Base-by-base conservation (phyloP, 1,140 invertebrate genomes). In the Trypoxylus dichotomus region DNA sequence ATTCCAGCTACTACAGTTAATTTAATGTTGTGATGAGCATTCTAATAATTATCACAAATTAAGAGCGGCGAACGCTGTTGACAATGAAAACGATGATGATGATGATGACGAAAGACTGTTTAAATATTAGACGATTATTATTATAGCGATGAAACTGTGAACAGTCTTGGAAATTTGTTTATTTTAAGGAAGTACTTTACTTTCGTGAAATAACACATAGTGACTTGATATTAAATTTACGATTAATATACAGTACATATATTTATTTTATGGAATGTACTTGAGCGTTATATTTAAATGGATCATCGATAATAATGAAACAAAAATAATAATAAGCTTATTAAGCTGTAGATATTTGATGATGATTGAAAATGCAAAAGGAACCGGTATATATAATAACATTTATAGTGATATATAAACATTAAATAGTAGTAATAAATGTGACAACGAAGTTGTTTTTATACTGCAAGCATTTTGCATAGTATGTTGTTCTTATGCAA, bases 31-130 rank as follows among this genome's bases (percentile, higher is more conserved):
- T 83, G 83, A 84, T 83, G 83, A 83, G 82, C 82, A 83, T 82
- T 83, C 79, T 81, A 81, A 80, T 80, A 77, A 81, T 68, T 84
- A 84, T 84, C 83, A 84, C 83, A 84, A 83, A 82, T 74, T 47
- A 78, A 78, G 21, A 79, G 80, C 81, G 82, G 81, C 81, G 76
- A 79, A 76, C 19, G 47, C 19, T 54, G 19, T 54, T n/a, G 47
- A 54, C 32, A 7, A 32, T 32, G 32, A n/a, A n/a, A n/a, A 32
- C 32, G 32, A 32, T 74, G 74, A 72, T 58, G 63, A 68, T 27
- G 21, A 68, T 25, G 60, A 68, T 15, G 60, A 27, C 43, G 54
- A 71, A 80, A 77, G 81, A 81, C 81, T 82, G 81, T 79, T 80
- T n/a, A 73, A 5, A 77, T n/a, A 7, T 7, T 2, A 32, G 2